Base-by-base conservation (phyloP, 2,113 vertebrate species). In the Sterrhoptilus dennistouni region DNA sequence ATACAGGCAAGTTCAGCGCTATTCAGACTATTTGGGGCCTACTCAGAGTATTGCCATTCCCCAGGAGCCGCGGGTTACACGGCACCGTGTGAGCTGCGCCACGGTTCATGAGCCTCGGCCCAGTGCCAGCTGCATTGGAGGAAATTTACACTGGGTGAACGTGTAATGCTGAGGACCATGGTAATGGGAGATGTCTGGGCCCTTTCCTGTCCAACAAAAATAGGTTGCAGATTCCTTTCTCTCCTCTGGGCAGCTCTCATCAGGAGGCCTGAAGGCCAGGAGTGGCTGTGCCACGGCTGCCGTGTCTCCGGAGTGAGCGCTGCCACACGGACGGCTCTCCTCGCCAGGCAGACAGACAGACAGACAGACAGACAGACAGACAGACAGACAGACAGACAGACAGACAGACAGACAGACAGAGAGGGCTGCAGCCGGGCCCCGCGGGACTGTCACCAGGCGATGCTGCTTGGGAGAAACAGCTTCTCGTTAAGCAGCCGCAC, bases 231-330 rank as follows among this genome's bases (percentile, higher is more conserved):
- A 21, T 33, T 54, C 40, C 33, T 42, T 44, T 72, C 9, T 47
- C 14, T 74, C 35, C 61, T 60, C 14, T 5, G 29, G 40, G n/a
- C 7, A 2, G 28, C 16, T 44, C 54, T 59, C 49, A 8, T 27
- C 28, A 31, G 25, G 42, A 42, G 29, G 29, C 27, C 11, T 11
- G n/a, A 35, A 38, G 24, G 24, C 5, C 11, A 5, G 24, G 10
- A 23, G 9, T 11, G 18, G 11, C 25, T 6, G 4, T 1, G 1
- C 8, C 14, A 3, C 0, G 3, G 25, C 22, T 4, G 29, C 25
- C 36, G 1, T 18, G 29, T 21, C 42, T 38, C 69, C 0, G 6
- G 28, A 10, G 28, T 4, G 52, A 3, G 31, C 0, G 1, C 54
- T 50, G 31, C 15, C 12, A 4, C 45, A 2, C 59, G 1, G 21